phyloP scores from a whole-genome alignment of 2,113 vertebrate genomes.

The Chloropsis cyanopogon region DNA sequence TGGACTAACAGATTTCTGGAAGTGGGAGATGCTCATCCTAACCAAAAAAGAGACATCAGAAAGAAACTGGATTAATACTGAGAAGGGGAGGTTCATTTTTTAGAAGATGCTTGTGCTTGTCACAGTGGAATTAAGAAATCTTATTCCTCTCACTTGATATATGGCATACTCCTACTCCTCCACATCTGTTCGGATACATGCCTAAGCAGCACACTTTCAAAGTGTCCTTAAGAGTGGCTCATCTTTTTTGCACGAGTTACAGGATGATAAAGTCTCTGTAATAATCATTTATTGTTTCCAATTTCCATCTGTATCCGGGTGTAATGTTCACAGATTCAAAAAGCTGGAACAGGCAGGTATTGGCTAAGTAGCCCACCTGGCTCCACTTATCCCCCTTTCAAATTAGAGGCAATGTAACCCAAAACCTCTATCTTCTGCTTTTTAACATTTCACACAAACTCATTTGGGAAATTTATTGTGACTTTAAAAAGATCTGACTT shows the following conservation, averaged over 20 bases:
- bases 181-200: slow-evolving; percentile 30
- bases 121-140: slow-evolving; percentile 44
- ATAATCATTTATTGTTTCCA: slow-evolving; percentile 72
- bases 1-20: not conserved
- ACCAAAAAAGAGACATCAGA: not conserved
- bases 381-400: slow-evolving; percentile 72
- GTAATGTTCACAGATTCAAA: slow-evolving; percentile 72
- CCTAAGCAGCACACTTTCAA: slow-evolving; percentile 19
- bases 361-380: slow-evolving; percentile 72
- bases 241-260: not conserved
- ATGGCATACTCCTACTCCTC: not conserved
- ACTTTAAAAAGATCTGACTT: slow-evolving; percentile 75
- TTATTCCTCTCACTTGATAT: slow-evolving; percentile 9
- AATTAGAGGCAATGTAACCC: slow-evolving; percentile 72
- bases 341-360: slow-evolving; percentile 47
- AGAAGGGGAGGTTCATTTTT: not conserved
- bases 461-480: slow-evolving; percentile 76
- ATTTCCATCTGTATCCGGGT: slow-evolving; percentile 65
- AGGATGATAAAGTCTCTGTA: slow-evolving; percentile 10
- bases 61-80: not conserved
- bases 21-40: not conserved
- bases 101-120: not conserved
- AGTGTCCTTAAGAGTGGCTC: slow-evolving; percentile 23
- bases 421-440: slow-evolving; percentile 76
- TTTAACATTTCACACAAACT: slow-evolving; percentile 75